These are phyloP conservation scores for Gouania willdenowi DNA, from an alignment of 2,797 vertebrate genomes.

Conservation along the genomic window DNA sequence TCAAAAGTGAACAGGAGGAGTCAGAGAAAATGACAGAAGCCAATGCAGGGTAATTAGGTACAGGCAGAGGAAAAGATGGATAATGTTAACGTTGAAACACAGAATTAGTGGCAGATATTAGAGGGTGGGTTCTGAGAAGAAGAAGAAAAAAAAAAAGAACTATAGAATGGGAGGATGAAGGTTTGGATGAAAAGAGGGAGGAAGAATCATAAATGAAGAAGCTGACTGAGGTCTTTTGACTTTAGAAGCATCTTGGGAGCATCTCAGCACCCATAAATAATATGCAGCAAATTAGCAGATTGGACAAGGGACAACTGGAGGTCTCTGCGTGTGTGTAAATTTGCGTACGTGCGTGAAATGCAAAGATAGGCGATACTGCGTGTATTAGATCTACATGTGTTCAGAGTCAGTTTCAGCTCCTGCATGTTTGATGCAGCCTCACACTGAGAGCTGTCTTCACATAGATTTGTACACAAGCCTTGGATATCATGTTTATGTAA, in stretches of 20 bases:
- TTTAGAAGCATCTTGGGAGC: slow-evolving; percentile 62
- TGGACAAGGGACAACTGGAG: slow-evolving; percentile 40
- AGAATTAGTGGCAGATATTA: slow-evolving; percentile 11
- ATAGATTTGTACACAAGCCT: not conserved
- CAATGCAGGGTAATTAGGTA: slow-evolving; percentile 3
- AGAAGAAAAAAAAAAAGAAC: no score
- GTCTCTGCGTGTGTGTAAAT: slow-evolving; percentile 14
- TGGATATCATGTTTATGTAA: slow-evolving; percentile 11
- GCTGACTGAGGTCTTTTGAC: slow-evolving; percentile 61
- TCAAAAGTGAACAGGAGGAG: not conserved
- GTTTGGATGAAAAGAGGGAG: slow-evolving; percentile 1
- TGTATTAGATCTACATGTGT: not conserved
- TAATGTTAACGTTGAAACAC: no score
- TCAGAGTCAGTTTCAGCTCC: no score
- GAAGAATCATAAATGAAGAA: slow-evolving; percentile 16
- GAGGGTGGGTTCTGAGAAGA: no score
- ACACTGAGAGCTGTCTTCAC: not conserved
- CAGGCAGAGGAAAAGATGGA: not conserved
- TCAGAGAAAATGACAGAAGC: not conserved
- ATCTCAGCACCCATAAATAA: slow-evolving; percentile 70
- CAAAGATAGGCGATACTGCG: not conserved
- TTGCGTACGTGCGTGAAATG: slow-evolving; percentile 7
- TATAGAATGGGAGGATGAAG: slow-evolving; percentile 2
- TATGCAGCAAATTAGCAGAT: slow-evolving; percentile 72
- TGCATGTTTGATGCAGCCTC: not conserved